Evolutionary conservation across 2,888 invertebrate genomes (phyloP).

Genomic region (Gandaritis pyraliata): DNA sequence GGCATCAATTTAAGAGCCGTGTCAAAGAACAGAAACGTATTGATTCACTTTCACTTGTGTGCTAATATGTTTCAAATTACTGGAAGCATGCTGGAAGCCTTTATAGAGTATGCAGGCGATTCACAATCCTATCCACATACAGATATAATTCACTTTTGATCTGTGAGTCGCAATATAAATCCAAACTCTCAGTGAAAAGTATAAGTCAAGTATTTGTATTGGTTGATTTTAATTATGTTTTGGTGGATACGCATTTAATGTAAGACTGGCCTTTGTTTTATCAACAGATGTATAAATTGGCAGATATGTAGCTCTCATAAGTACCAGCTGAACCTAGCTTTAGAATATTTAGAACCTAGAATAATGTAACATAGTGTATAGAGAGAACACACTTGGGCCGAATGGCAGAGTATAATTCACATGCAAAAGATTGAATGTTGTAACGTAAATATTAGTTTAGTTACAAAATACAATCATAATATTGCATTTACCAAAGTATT

Average conservation of each 20-base stretch:
- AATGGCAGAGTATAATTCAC: slow-evolving; percentile 32
- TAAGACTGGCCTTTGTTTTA: slow-evolving; percentile 6
- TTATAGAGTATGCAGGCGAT: too few species aligned
- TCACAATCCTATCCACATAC: too few species aligned
- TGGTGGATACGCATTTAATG: not conserved
- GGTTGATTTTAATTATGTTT: too few species aligned
- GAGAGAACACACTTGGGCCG: slow-evolving; percentile 36
- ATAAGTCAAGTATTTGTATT: too few species aligned
- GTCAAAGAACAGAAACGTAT: too few species aligned
- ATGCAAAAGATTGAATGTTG: slow-evolving; percentile 2
- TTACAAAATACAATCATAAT: slow-evolving; percentile 8
- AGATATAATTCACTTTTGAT: too few species aligned
- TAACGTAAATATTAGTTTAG: not conserved
- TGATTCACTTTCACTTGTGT: too few species aligned
- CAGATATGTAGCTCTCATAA: slow-evolving; percentile 37
- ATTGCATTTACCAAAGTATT: slow-evolving; percentile 5
- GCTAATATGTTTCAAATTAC: too few species aligned
- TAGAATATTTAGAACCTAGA: slow-evolving; percentile 21
- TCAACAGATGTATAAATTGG: slow-evolving; percentile 26
- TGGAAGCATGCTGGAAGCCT: too few species aligned
- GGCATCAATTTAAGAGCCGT: too few species aligned
- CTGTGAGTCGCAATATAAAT: too few species aligned
- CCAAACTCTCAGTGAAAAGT: too few species aligned
- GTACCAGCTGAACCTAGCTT: slow-evolving; percentile 26
- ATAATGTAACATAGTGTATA: slow-evolving; percentile 35